A percentile compares a stretch with the other conserved stretches of the same genome.
Conservation (phyloP, 1,140 invertebrate species). For the Papilio polytes region DNA sequence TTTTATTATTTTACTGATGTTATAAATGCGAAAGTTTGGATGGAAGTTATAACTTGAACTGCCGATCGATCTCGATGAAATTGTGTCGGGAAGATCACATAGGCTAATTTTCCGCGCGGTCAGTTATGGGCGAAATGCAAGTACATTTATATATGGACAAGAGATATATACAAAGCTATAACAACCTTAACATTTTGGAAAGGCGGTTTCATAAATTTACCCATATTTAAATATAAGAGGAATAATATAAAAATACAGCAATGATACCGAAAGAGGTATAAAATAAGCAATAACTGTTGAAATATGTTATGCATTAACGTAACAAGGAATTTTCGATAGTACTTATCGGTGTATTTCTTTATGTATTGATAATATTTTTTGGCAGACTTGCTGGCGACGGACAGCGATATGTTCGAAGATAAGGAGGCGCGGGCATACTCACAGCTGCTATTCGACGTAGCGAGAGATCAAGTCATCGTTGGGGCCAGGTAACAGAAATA, state of each 20-base stretch:
- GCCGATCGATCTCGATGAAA: no score
- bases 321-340: background rate
- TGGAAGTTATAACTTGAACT: no score
- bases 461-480: conserved; percentile 91
- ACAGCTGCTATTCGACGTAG: conserved; percentile 92
- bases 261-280: background rate
- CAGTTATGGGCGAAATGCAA: no score
- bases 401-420: conserved; percentile 86
- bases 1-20: no score
- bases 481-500: conserved; percentile 87
- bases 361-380: conserved; percentile 29
- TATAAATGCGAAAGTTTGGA: no score
- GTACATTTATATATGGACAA: no score
- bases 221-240: no score
- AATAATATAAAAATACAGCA: background rate
- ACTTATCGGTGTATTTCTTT: background rate
- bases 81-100: no score
- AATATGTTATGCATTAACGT: background rate
- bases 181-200: no score
- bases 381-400: conserved; percentile 83
- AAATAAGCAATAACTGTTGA: background rate
- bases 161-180: no score
- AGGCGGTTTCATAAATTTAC: no score
- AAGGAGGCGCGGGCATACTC: conserved; percentile 89
- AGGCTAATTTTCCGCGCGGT: no score